Evolutionary conservation across 1,140 invertebrate genomes (phyloP).

Genomic region (Hylaeus volcanicus): DNA sequence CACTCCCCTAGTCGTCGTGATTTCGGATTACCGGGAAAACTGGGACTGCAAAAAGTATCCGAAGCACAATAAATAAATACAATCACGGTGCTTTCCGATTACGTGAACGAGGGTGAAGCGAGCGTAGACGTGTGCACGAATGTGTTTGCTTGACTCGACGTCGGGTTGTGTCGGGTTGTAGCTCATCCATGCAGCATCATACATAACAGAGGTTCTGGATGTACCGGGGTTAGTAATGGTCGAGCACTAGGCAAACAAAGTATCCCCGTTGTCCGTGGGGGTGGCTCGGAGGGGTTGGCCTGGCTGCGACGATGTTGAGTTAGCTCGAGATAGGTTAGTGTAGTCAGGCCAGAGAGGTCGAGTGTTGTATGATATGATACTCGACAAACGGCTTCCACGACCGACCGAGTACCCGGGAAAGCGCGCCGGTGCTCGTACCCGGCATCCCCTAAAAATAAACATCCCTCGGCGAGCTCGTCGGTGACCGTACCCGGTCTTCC

Average conservation of each 20-base stretch:
- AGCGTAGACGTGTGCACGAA: not conserved
- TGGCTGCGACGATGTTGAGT: slow-evolving; percentile 65
- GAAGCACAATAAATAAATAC: slow-evolving; percentile 56
- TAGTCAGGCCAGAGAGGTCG: slow-evolving; percentile 59
- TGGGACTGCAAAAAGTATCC: slow-evolving; percentile 37
- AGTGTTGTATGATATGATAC: slow-evolving; percentile 73
- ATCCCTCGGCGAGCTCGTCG: slow-evolving; percentile 37
- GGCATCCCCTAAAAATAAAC: slow-evolving; percentile 64
- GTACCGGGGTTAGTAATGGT: slow-evolving; percentile 67
- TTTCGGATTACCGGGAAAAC: slow-evolving; percentile 40
- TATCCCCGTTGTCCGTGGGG: slow-evolving; percentile 55
- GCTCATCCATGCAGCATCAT: slow-evolving; percentile 52
- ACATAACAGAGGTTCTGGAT: slow-evolving; percentile 53
- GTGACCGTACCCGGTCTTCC: not conserved
- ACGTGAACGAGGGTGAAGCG: not conserved
- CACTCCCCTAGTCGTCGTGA: slow-evolving; percentile 20
- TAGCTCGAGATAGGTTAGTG: slow-evolving; percentile 62
- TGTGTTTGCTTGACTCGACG: not conserved
- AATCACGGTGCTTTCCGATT: slow-evolving; percentile 1
- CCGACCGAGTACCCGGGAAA: slow-evolving; percentile 58
- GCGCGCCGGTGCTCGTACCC: slow-evolving; percentile 33
- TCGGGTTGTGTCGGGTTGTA: slow-evolving; percentile 24
- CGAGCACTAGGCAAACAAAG: slow-evolving; percentile 69
- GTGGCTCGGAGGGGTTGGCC: slow-evolving; percentile 49
- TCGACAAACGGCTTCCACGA: slow-evolving; percentile 64